Evolutionary conservation across 1,140 invertebrate genomes (phyloP).

Genomic region (Heliconius hermathena): DNA sequence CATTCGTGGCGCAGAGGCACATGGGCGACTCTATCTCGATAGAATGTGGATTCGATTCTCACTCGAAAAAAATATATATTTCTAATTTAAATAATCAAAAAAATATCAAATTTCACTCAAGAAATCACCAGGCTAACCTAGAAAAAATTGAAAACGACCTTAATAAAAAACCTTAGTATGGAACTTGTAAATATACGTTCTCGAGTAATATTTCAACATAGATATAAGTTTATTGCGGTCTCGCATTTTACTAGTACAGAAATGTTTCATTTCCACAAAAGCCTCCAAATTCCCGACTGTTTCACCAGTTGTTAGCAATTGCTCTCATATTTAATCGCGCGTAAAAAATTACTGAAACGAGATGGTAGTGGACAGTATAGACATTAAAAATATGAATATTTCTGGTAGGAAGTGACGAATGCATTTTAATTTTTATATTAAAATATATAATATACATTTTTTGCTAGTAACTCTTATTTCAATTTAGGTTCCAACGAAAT

Average conservation of each 20-base stretch:
- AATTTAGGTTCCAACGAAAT: too few relatives aligned
- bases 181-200: background rate
- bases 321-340: conserved; percentile 17
- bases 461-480: too few relatives aligned
- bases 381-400: conserved; percentile 19
- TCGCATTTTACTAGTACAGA: background rate
- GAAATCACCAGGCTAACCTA: too few relatives aligned
- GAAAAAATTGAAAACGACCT: too few relatives aligned
- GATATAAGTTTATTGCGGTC: conserved; percentile 7
- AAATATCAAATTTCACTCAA: too few relatives aligned
- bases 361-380: background rate
- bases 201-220: background rate
- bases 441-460: too few relatives aligned
- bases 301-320: conserved; percentile 15
- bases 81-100: too few relatives aligned
- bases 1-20: too few relatives aligned
- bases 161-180: background rate
- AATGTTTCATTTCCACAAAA: background rate
- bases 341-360: conserved; percentile 17
- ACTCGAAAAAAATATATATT: too few relatives aligned
- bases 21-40: too few relatives aligned
- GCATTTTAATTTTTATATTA: background rate
- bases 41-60: too few relatives aligned
- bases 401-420: background rate
- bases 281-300: background rate